Base-by-base conservation (phyloP, 2,797 vertebrate genomes). In the Micrastur ruficollis region DNA sequence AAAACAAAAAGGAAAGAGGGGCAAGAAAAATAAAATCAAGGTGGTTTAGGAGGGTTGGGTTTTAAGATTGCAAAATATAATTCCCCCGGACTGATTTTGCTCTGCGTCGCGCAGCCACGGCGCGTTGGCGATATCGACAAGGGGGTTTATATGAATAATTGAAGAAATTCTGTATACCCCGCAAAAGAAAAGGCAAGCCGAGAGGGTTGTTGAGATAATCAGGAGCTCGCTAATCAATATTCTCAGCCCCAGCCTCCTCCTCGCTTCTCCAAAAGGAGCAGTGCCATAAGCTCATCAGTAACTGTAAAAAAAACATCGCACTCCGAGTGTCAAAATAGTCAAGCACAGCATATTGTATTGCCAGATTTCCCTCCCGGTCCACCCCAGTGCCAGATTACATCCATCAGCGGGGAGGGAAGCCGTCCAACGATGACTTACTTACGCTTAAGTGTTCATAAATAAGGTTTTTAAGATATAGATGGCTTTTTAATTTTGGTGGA, bases 91-190 rank as follows among this genome's bases (percentile, higher is more conserved):
- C 95, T 92, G 75, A 66, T 94, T 96, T 14, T 27, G 79, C 81
- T 49, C 86, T 29, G 93, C 73, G 90, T 97, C 38, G 49, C 19
- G 65, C 93, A 87, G 92, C 97, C 75, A 81, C 86, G 81, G 90
- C 62, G 46, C 96, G 2, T 12, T 63, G 91, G 98, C 97, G 89
- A 97, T 98, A 98, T 98, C 98, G 98, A 99, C 98, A 97, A 94
- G 92, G 94, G 97, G 95, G 98, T 79, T 97, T 66, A 89, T 84
- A 98, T 95, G 98, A 98, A 98, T 97, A 98, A 97, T 99, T 99
- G 98, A 99, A 98, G 55, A 97, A 98, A 98, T 98, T 98, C 98
- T 98, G 98, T 98, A 99, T 98, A 98, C 98, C 98, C 98, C 97
- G 90, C 97, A 98, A 98, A 98, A 98, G 98, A 79, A 95, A 92